Conservation (phyloP, 2,113 vertebrate genomes). For the Neopipo cinnamomea region DNA sequence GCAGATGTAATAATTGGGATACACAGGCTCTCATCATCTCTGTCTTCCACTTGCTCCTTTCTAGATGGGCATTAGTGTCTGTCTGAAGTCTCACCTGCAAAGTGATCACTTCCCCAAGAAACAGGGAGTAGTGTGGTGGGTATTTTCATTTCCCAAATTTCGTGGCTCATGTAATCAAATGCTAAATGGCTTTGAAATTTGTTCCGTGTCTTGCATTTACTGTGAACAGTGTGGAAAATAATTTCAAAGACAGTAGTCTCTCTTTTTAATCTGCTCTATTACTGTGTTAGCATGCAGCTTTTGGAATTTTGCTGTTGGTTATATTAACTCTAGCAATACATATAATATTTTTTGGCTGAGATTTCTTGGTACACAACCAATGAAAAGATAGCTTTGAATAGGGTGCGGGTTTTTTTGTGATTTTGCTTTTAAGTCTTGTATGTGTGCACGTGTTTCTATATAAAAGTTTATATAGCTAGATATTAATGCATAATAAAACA, state of each 20-base stretch:
- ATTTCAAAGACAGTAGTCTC: background rate
- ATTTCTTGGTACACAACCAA: background rate
- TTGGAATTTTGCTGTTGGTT: background rate
- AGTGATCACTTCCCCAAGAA: background rate
- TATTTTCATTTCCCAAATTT: background rate
- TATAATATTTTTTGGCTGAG: background rate
- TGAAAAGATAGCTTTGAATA: background rate
- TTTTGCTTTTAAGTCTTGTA: background rate
- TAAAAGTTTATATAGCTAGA: background rate
- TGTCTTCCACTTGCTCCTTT: background rate
- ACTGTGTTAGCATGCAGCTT: background rate
- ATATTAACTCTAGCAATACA: background rate
- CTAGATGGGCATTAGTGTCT: background rate
- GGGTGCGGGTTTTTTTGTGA: background rate
- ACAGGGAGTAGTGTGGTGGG: background rate
- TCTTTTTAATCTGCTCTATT: background rate
- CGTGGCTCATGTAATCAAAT: background rate
- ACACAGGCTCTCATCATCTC: background rate
- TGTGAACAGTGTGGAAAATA: background rate
- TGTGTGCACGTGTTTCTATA: background rate
- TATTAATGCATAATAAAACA: background rate
- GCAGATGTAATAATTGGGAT: conserved; percentile 14
- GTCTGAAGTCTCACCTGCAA: background rate
- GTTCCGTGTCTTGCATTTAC: background rate
- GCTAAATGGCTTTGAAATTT: background rate